Evolutionary conservation across 2,113 vertebrate species (phyloP).

Genomic region (Synodontis membranacea): DNA sequence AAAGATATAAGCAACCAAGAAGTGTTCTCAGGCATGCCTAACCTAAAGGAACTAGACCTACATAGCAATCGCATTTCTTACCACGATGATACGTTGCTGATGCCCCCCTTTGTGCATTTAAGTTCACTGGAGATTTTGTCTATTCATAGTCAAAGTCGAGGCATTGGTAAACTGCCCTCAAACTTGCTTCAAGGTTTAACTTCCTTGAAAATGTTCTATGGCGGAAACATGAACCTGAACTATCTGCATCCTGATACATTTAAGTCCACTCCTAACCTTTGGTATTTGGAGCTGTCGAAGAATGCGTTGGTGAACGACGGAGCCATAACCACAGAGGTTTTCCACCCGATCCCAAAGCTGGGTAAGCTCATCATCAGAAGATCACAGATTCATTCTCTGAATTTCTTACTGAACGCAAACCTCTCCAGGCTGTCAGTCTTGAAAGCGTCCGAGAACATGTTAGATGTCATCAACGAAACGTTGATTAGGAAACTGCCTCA

Average conservation of each 20-base stretch:
- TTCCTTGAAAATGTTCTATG: slow-evolving; percentile 60
- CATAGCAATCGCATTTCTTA: slow-evolving; percentile 64
- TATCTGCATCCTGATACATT: slow-evolving; percentile 61
- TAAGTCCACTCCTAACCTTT: slow-evolving; percentile 60
- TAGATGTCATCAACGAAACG: slow-evolving; percentile 52
- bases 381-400: slow-evolving; percentile 60
- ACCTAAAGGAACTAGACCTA: slow-evolving; percentile 62
- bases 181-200: slow-evolving; percentile 72
- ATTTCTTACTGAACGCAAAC: slow-evolving; percentile 63
- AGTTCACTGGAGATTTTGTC: slow-evolving; percentile 58
- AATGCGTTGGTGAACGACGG: slow-evolving; percentile 58
- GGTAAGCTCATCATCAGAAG: slow-evolving; percentile 65
- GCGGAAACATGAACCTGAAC: slow-evolving; percentile 53
- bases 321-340: slow-evolving; percentile 56
- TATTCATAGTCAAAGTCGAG: slow-evolving; percentile 60
- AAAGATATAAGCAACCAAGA: accelerated
- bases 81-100: neutral
- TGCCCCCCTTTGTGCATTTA: slow-evolving; percentile 66
- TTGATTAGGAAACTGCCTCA: slow-evolving; percentile 57
- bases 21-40: slow-evolving; percentile 62
- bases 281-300: slow-evolving; percentile 64
- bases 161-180: slow-evolving; percentile 49
- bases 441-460: slow-evolving; percentile 60
- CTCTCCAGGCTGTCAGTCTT: slow-evolving; percentile 64
- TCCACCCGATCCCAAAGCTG: slow-evolving; percentile 61